Evolutionary conservation across 2,113 vertebrate species (phyloP).

Genomic region (Marmota monax): DNA sequence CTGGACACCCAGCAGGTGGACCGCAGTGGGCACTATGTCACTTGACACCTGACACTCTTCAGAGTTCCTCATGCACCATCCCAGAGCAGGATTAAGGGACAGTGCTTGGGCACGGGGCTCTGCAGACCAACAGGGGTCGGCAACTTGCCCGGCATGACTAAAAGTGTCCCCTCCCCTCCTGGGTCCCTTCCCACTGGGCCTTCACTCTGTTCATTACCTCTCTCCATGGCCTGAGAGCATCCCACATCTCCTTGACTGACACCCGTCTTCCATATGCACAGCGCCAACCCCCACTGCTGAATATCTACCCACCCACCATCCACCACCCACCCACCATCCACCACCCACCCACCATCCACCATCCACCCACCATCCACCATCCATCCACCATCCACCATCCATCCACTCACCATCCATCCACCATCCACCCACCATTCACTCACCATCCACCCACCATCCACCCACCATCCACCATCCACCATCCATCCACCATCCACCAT

Average conservation of each 20-base stretch:
- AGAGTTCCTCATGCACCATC: background rate
- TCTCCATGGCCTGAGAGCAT: background rate
- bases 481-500: no score
- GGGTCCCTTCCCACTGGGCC: background rate
- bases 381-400: no score
- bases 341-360: no score
- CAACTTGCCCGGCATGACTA: no score
- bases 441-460: no score
- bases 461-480: no score
- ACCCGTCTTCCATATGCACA: no score
- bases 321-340: no score
- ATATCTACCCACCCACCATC: background rate
- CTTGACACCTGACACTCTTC: fast-evolving
- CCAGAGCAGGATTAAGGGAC: background rate
- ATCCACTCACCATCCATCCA: no score
- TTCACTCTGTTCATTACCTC: background rate
- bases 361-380: fast-evolving
- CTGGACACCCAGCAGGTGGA: background rate
- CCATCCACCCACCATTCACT: no score
- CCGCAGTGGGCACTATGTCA: fast-evolving
- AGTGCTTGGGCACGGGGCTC: background rate
- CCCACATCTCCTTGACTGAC: background rate
- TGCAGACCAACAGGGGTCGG: background rate
- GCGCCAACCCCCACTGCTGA: no score
- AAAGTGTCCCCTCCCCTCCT: background rate